phyloP scores from a whole-genome alignment of 2,113 vertebrate species.

The Mormyrus iriodes region DNA sequence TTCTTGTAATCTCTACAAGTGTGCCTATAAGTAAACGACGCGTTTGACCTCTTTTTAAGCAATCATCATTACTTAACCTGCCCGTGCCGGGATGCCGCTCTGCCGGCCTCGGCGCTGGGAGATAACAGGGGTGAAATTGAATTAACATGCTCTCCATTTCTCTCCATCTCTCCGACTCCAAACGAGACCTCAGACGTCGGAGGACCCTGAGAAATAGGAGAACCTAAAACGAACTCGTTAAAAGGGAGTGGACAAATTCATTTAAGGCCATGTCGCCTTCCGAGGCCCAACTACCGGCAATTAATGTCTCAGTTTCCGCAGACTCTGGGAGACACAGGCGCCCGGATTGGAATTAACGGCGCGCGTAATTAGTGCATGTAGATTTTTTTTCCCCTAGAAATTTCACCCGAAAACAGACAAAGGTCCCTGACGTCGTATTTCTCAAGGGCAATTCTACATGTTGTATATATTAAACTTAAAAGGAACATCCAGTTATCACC shows the following conservation, averaged over 20 bases:
- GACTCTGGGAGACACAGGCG: slow-evolving; percentile 15
- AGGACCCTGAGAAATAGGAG: slow-evolving; percentile 10
- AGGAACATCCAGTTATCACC: not conserved
- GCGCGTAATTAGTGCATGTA: slow-evolving; percentile 14
- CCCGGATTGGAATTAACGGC: slow-evolving; percentile 20
- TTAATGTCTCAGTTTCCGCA: slow-evolving; percentile 20
- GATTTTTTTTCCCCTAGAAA: not conserved
- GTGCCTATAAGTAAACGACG: slow-evolving; percentile 16
- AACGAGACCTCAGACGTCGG: slow-evolving; percentile 11
- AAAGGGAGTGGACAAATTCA: slow-evolving; percentile 16
- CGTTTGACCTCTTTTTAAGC: slow-evolving; percentile 16
- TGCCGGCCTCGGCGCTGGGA: not conserved
- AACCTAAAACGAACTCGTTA: slow-evolving; percentile 20
- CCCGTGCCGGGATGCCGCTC: not conserved
- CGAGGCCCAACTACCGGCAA: not conserved
- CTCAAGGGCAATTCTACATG: not conserved
- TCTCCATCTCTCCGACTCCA: not conserved
- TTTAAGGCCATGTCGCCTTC: slow-evolving; percentile 8
- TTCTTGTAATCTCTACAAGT: slow-evolving; percentile 4
- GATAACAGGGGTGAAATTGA: slow-evolving; percentile 17
- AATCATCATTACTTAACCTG: slow-evolving; percentile 17
- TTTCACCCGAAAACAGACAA: not conserved
- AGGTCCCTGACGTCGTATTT: not conserved
- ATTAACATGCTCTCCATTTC: slow-evolving; percentile 19
- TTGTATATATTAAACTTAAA: not conserved